These are phyloP conservation scores for Zaprionus lineosus DNA, from an alignment of 2,888 invertebrate species.

Conservation along the genomic window DNA sequence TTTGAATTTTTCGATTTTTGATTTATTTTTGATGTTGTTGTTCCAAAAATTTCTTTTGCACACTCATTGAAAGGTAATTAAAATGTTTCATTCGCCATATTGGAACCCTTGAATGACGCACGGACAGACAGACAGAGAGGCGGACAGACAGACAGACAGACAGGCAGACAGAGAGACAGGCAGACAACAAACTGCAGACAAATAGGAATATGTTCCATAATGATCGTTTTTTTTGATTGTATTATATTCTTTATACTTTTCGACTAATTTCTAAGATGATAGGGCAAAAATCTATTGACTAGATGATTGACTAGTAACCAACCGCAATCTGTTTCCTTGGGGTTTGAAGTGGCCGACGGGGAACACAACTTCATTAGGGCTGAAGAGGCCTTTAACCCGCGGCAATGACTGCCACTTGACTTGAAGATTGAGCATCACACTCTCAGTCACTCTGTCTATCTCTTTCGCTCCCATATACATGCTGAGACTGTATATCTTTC, in stretches of 20 bases:
- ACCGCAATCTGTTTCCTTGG: slow-evolving; percentile 28
- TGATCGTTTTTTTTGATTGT: slow-evolving; percentile 40
- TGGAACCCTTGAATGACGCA: slow-evolving; percentile 41
- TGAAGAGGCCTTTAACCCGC: slow-evolving; percentile 57
- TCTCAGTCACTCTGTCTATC: not conserved
- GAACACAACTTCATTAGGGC: slow-evolving; percentile 69
- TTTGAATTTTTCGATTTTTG: slow-evolving; percentile 8
- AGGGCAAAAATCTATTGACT: slow-evolving; percentile 43
- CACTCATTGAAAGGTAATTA: slow-evolving; percentile 81
- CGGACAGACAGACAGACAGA: no score
- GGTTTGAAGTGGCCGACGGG: slow-evolving; percentile 68
- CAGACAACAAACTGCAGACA: no score
- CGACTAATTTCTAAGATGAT: slow-evolving; percentile 70
- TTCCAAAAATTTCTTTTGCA: slow-evolving; percentile 66
- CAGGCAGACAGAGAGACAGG: no score
- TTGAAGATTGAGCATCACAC: no score
- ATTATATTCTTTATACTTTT: slow-evolving; percentile 33
- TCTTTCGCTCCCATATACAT: no score
- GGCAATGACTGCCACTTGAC: slow-evolving; percentile 51
- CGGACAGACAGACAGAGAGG: slow-evolving; percentile 13
- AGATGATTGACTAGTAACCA: slow-evolving; percentile 72
- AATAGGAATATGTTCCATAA: slow-evolving; percentile 42
- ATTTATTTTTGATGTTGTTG: slow-evolving; percentile 20
- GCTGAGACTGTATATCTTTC: not conserved
- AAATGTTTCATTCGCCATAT: slow-evolving; percentile 77